Percentiles rank a stretch among this genome's conserved stretches.
Conservation (phyloP, 2,888 invertebrate genomes). For the Chrysopilus asiliformis region DNA sequence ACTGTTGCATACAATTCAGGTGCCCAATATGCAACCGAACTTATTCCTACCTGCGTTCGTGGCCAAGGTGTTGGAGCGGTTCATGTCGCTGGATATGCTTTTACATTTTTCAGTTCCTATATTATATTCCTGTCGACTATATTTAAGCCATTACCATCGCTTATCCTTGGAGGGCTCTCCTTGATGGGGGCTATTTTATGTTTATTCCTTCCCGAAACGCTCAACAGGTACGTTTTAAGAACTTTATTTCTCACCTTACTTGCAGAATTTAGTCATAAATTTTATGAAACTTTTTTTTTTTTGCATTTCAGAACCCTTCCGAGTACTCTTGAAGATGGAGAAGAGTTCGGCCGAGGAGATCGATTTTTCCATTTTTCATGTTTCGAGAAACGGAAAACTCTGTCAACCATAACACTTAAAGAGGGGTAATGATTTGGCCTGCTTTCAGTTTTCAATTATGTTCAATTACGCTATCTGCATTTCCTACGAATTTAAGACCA, state of each 20-base stretch:
- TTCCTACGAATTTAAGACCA: too few species aligned
- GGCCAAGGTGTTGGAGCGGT: constrained; percentile 43
- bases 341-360: constrained; percentile 38
- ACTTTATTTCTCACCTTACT: not conserved
- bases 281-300: not conserved
- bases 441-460: too few species aligned
- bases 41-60: constrained; percentile 42
- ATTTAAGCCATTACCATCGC: constrained; percentile 38
- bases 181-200: constrained; percentile 41
- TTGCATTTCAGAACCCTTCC: constrained; percentile 29
- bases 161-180: constrained; percentile 40
- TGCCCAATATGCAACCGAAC: constrained; percentile 43
- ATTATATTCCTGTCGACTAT: constrained; percentile 37
- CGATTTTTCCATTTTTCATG: constrained; percentile 31
- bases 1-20: constrained; percentile 43
- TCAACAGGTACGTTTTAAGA: constrained; percentile 21
- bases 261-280: not conserved
- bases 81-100: constrained; percentile 42
- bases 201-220: constrained; percentile 46
- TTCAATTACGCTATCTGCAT: too few species aligned
- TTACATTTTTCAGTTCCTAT: constrained; percentile 45
- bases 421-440: constrained; percentile 2
- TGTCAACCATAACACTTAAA: constrained; percentile 6
- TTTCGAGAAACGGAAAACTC: constrained; percentile 5
- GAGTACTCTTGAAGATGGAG: constrained; percentile 39